Evolutionary conservation across 1,140 invertebrate genomes (phyloP), one percentile per base, ranked within the genome.

Genomic region (Lethrus apterus): DNA sequence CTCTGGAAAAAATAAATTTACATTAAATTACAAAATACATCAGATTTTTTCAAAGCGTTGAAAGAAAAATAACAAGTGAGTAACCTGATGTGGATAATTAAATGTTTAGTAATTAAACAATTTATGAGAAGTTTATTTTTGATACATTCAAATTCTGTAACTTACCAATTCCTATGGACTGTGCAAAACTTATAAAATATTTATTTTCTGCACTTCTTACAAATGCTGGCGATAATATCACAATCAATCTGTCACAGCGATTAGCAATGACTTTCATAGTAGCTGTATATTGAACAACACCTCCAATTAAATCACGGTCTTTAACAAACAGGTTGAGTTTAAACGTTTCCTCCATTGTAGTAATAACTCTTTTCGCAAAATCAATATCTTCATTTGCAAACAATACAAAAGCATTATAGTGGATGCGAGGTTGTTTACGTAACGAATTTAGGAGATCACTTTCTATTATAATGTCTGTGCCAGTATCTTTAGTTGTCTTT

Each of bases 101-200:
- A n/a, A 8, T 19, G 2, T 14, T 13, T 4, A 42, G 2, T 14
- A 43, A 2, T 18, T n/a, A 11, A 42, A 43, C 7, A 17, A 17
- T 32, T 31, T 2, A 1, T 38, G 7, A 11, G 1, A 31, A 18
- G 30, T 44, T 18, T 14, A 34, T 44, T 15, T 29, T 24, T 31
- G 30, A 44, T 48, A 49, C 19, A 38, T 48, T 40, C 18, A 18
- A 46, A 32, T 24, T 38, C n/a, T 44, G 31, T 21, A 43, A 51
- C 66, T 69, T 68, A 84, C 82, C 77, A 44, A 89, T 82, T 54
- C 78, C 78, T 48, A 83, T 63, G 4, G 82, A 81, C 63, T 86
- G 83, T 17, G 84, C 81, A 60, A 79, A 84, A 46, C 78, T 79
- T 1, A 82, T 68, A 50, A 84, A 78, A 65, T 84, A 89, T 44